Evolutionary conservation across 2,888 invertebrate genomes (phyloP).

Genomic region (Cyrtodaria siliqua): DNA sequence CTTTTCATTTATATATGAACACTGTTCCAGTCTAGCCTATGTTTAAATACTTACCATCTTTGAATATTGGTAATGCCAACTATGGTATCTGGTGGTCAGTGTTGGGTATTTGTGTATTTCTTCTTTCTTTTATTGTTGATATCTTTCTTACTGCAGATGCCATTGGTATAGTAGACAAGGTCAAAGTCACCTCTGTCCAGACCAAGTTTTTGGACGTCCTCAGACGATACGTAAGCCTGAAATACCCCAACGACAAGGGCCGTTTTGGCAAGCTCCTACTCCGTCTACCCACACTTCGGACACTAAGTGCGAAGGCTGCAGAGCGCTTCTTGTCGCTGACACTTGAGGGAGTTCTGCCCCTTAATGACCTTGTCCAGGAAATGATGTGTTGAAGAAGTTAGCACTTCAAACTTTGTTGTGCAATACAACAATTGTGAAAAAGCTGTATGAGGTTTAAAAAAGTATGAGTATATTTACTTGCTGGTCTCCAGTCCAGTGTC

Average conservation of each 20-base stretch:
- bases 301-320: slow-evolving; percentile 85
- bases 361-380: slow-evolving; percentile 84
- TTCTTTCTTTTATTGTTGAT: no score
- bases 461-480: no score
- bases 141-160: slow-evolving; percentile 80
- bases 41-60: no score
- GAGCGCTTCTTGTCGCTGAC: slow-evolving; percentile 84
- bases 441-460: no score
- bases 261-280: slow-evolving; percentile 84
- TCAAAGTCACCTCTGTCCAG: slow-evolving; percentile 80
- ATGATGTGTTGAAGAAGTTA: slow-evolving; percentile 84
- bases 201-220: slow-evolving; percentile 82
- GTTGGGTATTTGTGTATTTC: no score
- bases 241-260: slow-evolving; percentile 77
- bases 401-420: no score
- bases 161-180: slow-evolving; percentile 81
- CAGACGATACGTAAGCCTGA: slow-evolving; percentile 78
- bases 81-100: no score
- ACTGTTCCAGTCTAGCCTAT: no score
- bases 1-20: no score
- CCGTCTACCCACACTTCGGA: slow-evolving; percentile 83
- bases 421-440: no score
- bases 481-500: no score
- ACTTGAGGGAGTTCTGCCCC: slow-evolving; percentile 82
- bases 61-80: no score